phyloP scores from a whole-genome alignment of 23 tunicate species.

The Oikopleura dioica region DNA sequence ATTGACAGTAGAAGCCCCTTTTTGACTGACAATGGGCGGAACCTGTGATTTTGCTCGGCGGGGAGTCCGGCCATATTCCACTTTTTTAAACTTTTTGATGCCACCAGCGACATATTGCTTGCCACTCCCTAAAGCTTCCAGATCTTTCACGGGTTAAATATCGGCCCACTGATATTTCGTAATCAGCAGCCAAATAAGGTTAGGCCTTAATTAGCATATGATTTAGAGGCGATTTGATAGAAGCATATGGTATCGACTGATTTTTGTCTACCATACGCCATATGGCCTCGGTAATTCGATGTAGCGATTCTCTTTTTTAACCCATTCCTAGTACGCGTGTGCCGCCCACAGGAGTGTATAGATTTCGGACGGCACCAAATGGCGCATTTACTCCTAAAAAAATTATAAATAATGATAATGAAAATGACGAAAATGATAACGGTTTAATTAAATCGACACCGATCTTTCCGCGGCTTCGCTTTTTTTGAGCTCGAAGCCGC shows the following conservation, averaged over 20 bases:
- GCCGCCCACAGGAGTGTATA: conserved; percentile 67
- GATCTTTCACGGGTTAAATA: too few species aligned
- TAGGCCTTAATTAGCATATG: too few species aligned
- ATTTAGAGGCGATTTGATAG: too few species aligned
- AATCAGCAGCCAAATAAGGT: too few species aligned
- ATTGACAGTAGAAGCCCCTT: neutral
- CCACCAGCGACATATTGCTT: conserved; percentile 87
- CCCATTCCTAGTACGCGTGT: conserved; percentile 41
- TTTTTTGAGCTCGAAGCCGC: too few species aligned
- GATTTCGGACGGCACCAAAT: conserved; percentile 83
- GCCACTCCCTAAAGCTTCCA: conserved; percentile 24
- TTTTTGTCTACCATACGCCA: too few species aligned
- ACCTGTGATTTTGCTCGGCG: conserved; percentile 4
- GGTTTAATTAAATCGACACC: neutral
- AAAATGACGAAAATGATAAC: neutral
- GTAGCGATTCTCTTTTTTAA: too few species aligned
- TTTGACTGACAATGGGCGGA: neutral
- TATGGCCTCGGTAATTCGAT: too few species aligned
- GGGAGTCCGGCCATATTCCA: conserved; percentile 17
- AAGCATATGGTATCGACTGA: too few species aligned
- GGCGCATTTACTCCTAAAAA: conserved; percentile 55
- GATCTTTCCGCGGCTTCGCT: neutral
- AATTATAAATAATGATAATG: conserved; percentile 49
- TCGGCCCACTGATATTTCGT: too few species aligned
- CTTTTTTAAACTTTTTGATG: conserved; percentile 32